These are phyloP conservation scores for Drosophila kurseongensis DNA, from an alignment of 1,140 invertebrate genomes.

Conservation along the genomic window DNA sequence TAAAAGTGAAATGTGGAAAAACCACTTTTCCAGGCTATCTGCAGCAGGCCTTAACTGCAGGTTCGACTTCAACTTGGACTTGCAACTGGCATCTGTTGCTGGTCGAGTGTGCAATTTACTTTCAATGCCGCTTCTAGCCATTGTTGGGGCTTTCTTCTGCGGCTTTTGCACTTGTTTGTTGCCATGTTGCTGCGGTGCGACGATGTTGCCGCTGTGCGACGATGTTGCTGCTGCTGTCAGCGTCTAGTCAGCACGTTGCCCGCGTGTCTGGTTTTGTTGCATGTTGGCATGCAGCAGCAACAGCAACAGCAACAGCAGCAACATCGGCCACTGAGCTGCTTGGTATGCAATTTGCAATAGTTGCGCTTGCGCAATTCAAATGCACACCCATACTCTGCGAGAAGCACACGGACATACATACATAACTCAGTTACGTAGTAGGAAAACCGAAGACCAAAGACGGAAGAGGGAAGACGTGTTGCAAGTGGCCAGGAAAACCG, in stretches of 20 bases:
- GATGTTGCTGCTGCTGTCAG: conserved; percentile 49
- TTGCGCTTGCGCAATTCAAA: conserved; percentile 81
- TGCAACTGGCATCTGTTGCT: conserved; percentile 28
- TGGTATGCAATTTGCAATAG: conserved; percentile 81
- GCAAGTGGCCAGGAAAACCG: conserved; percentile 67
- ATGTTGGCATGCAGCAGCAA: conserved; percentile 74
- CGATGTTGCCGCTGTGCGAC: conserved; percentile 6
- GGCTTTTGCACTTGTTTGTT: conserved; percentile 60
- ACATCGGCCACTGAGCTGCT: conserved; percentile 46
- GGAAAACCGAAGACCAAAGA: conserved; percentile 58
- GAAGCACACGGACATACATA: conserved; percentile 42
- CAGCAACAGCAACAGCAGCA: conserved; percentile 10
- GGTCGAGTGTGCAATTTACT: conserved; percentile 74
- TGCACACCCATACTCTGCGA: conserved; percentile 51
- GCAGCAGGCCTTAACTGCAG: conserved; percentile 17
- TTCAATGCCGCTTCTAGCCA: conserved; percentile 71
- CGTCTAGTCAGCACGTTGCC: conserved; percentile 77
- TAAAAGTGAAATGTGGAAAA: conserved; percentile 79
- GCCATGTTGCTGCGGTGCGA: conserved; percentile 17
- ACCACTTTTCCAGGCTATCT: conserved; percentile 59
- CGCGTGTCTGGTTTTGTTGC: conserved; percentile 79
- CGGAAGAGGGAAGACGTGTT: conserved; percentile 49
- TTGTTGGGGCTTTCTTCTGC: conserved; percentile 59
- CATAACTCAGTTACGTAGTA: conserved; percentile 80
- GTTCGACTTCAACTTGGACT: conserved; percentile 44